phyloP scores from a whole-genome alignment of 2,797 vertebrate species.

The Thunnus albacares region DNA sequence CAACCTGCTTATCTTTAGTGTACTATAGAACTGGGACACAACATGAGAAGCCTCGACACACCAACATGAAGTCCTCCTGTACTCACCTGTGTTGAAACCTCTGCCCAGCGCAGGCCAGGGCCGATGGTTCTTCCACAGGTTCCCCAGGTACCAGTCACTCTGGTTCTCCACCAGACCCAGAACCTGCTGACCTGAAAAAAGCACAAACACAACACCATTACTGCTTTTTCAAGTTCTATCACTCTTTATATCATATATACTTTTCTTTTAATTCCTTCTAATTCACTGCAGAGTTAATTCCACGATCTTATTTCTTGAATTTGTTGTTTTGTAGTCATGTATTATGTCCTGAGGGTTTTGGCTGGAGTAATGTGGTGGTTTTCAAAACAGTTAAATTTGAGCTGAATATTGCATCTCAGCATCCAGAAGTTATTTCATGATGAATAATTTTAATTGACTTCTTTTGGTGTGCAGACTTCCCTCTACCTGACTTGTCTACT shows the following conservation, averaged over 20 bases:
- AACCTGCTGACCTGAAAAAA: conserved; percentile 93
- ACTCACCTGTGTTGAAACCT: conserved; percentile 96
- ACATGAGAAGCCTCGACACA: background rate
- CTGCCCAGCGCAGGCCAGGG: conserved; percentile 97
- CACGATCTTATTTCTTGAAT: background rate
- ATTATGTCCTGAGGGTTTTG: background rate
- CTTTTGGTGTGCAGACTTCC: background rate
- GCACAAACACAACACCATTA: conserved; percentile 8
- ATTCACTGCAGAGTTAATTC: background rate
- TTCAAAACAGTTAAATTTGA: background rate
- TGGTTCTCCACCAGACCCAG: conserved; percentile 98
- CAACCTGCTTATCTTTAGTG: background rate
- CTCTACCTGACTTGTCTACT: background rate
- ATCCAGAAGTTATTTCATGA: background rate
- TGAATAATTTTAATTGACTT: background rate
- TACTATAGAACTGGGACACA: background rate
- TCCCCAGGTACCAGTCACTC: conserved; percentile 99
- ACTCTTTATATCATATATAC: too few relatives aligned
- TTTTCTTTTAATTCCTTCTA: background rate
- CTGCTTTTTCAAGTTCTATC: background rate
- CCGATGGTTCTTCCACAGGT: conserved; percentile 98
- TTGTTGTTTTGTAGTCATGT: background rate
- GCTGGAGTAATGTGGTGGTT: background rate
- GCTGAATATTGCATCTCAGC: background rate
- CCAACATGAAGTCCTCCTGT: background rate